phyloP scores from a whole-genome alignment of 2,888 invertebrate species.

The Mayetiola destructor region DNA sequence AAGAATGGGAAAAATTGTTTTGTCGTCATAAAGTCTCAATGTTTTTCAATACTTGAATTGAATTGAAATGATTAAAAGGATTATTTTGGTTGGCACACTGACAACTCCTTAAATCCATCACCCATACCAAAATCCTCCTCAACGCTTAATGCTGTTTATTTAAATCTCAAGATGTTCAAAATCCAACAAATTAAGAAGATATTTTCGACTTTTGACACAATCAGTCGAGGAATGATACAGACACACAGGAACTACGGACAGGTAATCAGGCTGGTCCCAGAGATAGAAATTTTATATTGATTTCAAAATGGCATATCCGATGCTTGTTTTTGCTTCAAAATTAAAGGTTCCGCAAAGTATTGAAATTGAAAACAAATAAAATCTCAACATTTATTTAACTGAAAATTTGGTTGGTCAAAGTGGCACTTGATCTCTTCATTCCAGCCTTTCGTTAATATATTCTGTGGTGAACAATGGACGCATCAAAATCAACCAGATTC shows the following conservation, averaged over 20 bases:
- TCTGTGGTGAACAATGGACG: neutral
- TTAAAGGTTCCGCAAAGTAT: neutral
- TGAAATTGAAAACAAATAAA: conserved; percentile 2
- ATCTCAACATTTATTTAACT: neutral
- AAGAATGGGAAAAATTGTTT: neutral
- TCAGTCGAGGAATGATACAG: neutral
- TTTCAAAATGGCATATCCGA: neutral
- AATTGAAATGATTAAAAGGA: conserved; percentile 13
- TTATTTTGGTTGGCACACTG: neutral
- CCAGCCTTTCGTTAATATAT: neutral
- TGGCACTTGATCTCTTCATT: conserved; percentile 7
- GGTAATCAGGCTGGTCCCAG: neutral
- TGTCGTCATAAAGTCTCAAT: neutral
- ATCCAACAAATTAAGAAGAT: conserved; percentile 1
- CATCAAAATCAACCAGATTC: neutral
- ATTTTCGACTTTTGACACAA: neutral
- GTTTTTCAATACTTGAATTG: neutral
- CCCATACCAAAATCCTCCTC: too few relatives aligned
- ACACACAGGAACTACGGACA: neutral
- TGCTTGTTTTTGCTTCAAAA: too few relatives aligned
- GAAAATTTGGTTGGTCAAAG: neutral
- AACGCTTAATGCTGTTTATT: too few relatives aligned
- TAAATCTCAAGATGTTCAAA: neutral
- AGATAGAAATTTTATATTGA: conserved; percentile 1
- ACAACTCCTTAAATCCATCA: too few relatives aligned